phyloP scores from a whole-genome alignment of 2,797 vertebrate species.

The Leptoclinus maculatus region DNA sequence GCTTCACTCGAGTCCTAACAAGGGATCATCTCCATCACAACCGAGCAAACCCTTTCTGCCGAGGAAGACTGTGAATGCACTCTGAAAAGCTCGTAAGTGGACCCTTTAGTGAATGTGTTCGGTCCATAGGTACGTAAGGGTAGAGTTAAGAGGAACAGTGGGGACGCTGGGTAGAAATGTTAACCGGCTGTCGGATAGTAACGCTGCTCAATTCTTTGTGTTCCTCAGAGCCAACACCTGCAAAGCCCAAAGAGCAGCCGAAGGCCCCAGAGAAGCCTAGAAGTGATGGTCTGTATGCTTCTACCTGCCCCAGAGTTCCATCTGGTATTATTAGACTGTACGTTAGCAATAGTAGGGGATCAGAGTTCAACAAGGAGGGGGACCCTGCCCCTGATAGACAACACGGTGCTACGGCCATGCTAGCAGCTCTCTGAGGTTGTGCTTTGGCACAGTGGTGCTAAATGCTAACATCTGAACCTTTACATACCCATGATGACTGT shows the following conservation, averaged over 20 bases:
- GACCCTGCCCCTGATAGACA: not conserved
- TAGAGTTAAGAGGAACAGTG: not conserved
- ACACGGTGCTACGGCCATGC: too few relatives aligned
- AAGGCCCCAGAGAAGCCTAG: slow-evolving; percentile 42
- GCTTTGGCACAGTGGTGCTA: not conserved
- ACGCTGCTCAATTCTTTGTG: not conserved
- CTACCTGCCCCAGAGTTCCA: not conserved
- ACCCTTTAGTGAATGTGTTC: not conserved
- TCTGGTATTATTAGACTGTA: not conserved
- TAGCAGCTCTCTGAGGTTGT: too few relatives aligned
- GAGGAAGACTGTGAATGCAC: not conserved
- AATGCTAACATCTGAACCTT: not conserved
- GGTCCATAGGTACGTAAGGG: not conserved
- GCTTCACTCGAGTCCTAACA: not conserved
- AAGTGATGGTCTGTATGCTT: slow-evolving; percentile 41
- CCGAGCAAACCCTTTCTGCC: not conserved
- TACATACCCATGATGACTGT: not conserved
- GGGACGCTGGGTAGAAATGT: not conserved
- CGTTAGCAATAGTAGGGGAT: not conserved
- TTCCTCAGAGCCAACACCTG: slow-evolving; percentile 11
- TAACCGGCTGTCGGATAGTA: not conserved
- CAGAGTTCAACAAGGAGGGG: not conserved
- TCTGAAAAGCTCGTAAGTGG: not conserved
- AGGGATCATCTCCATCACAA: not conserved
- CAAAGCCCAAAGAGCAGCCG: slow-evolving; percentile 32